Base-by-base conservation (phyloP, 2,888 invertebrate genomes). In the Eristalinus sepulchralis region DNA sequence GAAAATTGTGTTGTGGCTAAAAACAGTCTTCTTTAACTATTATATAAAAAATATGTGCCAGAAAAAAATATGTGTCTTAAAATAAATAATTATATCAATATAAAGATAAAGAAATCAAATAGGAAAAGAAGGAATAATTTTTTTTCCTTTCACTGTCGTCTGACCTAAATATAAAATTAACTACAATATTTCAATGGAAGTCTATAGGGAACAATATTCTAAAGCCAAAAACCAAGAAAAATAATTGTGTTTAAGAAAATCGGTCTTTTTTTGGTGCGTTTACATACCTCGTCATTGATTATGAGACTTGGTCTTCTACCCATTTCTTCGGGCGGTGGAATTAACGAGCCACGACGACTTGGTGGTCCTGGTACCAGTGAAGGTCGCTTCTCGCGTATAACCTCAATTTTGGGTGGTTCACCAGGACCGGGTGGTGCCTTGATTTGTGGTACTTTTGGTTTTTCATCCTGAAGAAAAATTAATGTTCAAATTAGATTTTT, bases 241-340 rank as follows among this genome's bases (percentile, higher is more conserved):
- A 59, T 67, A 60, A 60, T 68, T n/a, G n/a, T n/a, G n/a, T n/a
- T n/a, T n/a, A n/a, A n/a, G n/a, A n/a, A n/a, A n/a, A n/a, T n/a
- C n/a, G n/a, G n/a, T n/a, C n/a, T 53, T 53, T 53, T 53, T 53
- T 53, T 57, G 20, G 3, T 22, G 6, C n/a, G 3, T 70, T 31
- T 57, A 93, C 94, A 93, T 96, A 98, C 98, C 97, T 98, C 98
- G 93, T 98, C 98, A 92, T 97, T 97, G 92, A 98, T 97, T 91
- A 98, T 96, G 89, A 98, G 95, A 90, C 97, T 97, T 89, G 98
- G 97, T 90, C 98, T 95, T 90, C 98, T 95, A 93, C 96, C 96
- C 92, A 96, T 96, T 92, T 97, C 97, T 88, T 97, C 97, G 8
- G 97, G 97, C 9, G 97, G 97, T 90, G 97, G 97, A 91, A 98